phyloP scores from a whole-genome alignment of 1,140 invertebrate genomes.

The Acromyrmex charruanus region DNA sequence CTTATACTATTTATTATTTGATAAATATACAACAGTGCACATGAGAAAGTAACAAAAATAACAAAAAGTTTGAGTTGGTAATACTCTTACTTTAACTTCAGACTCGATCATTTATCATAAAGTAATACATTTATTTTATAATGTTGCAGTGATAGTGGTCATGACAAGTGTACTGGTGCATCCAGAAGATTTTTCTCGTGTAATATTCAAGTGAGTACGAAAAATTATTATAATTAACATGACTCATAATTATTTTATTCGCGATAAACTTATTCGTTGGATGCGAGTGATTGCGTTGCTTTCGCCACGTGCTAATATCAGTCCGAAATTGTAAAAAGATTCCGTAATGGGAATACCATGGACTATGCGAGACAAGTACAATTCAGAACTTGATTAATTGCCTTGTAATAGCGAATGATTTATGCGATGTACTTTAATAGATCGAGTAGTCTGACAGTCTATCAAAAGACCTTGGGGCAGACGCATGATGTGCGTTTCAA shows the following conservation, averaged over 20 bases:
- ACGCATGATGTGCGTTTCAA: slow-evolving; percentile 56
- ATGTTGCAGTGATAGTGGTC: slow-evolving; percentile 87
- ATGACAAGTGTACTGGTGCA: slow-evolving; percentile 90
- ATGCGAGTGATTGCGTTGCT: slow-evolving; percentile 2
- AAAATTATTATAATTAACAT: not conserved
- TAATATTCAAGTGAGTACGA: slow-evolving; percentile 91
- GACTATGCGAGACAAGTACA: not conserved
- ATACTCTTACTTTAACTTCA: not conserved
- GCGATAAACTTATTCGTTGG: not conserved
- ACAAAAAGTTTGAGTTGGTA: not conserved
- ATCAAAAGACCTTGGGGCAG: slow-evolving; percentile 37
- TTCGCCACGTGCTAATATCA: slow-evolving; percentile 4
- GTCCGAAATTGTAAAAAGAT: slow-evolving; percentile 26
- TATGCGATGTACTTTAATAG: slow-evolving; percentile 70
- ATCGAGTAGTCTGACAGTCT: slow-evolving; percentile 54
- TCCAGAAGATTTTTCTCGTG: slow-evolving; percentile 95
- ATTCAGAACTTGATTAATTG: slow-evolving; percentile 57
- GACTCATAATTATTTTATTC: slow-evolving; percentile 9
- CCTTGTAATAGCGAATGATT: slow-evolving; percentile 54
- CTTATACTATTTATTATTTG: no score
- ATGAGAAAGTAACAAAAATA: not conserved
- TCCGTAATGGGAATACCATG: slow-evolving; percentile 15
- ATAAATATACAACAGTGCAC: no score
- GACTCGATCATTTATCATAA: not conserved
- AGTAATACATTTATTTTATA: slow-evolving; percentile 28